Evolutionary conservation across 2,888 invertebrate genomes (phyloP), one percentile per base, ranked within the genome.

Genomic region (Dynastes hyllus): DNA sequence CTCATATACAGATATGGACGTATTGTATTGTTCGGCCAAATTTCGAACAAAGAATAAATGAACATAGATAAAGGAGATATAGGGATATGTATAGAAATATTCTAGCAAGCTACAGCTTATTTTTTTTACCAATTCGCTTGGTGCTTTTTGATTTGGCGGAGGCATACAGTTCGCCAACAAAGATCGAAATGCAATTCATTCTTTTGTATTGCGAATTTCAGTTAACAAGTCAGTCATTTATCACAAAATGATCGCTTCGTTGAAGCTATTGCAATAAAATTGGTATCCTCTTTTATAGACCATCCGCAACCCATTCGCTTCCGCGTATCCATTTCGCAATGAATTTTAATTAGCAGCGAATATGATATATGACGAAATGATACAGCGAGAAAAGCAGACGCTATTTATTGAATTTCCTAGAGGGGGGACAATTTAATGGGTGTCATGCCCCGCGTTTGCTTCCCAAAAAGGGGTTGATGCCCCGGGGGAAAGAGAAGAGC

Each of bases 321-420:
- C 51, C 51, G 69, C 51, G 51, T 27, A 51, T 81, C 79, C 77
- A 78, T 22, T 77, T 51, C 69, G 79, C 82, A 82, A 83, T 83
- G 82, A 82, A 83, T 83, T 80, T 81, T 80, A 83, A 83, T 83
- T 82, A 83, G 80, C 77, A 77, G 45, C 73, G 77, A 80, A 79
- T 81, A 79, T 83, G 82, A 83, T 83, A 81, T 82, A 83, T 81
- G 80, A 77, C 78, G 79, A 83, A 82, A 81, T 81, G 82, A 81
- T 83, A 82, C 78, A 78, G 71, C 79, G 22, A 22, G 22, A 22
- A 22, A 22, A 0, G 22, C 75, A 58, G 78, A 78, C 32, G 78
- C 73, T 80, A 79, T 78, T 81, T 78, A 81, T 81, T 82, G 77
- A 66, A 76, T 78, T 81, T 81, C 76, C 78, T 77, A 67, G 11